Evolutionary conservation across 2,113 vertebrate genomes (phyloP), one percentile per base, ranked within the genome.

Genomic region (Labeo catla): DNA sequence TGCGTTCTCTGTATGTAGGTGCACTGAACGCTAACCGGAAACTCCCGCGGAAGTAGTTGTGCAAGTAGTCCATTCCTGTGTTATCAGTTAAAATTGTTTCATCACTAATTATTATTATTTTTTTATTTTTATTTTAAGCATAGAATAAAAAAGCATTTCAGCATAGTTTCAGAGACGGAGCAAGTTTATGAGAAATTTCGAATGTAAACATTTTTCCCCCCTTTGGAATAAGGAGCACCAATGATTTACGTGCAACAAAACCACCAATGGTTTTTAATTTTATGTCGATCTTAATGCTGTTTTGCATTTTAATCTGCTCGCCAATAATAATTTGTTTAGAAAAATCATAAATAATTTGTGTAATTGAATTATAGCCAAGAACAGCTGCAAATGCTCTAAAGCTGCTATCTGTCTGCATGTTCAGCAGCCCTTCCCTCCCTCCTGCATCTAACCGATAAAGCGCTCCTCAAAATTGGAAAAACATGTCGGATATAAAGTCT

Each of bases 331-430:
- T 28, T 28, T 28, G 28, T 39, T 15, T 4, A 52, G 9, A 57
- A 57, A 65, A 12, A 59, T 59, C 19, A 59, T 21, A 59, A 59
- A 21, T 59, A 16, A 28, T 66, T 34, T 66, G 12, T 68, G 13
- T 34, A 16, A 68, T 36, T 68, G 65, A 68, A 68, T 68, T 68
- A 16, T 91, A 93, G 90, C 93, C 92, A 94, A 90, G 92, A 94
- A 94, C 92, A 93, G 90, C 94, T 93, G 93, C 92, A 94, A 94
- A 94, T 93, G 92, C 94, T 95, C 91, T 91, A 91, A 91, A 93
- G 90, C 90, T 28, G 88, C 89, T 93, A 86, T 94, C 87, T 92
- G 81, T 83, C 61, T 90, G n/a, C 79, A 84, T 45, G 76, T 88
- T 86, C 77, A 83, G 50, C 59, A 76, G 68, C 47, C 10, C 34